Evolutionary conservation across 1,140 invertebrate species (phyloP).

Genomic region (Drosophila lowei): DNA sequence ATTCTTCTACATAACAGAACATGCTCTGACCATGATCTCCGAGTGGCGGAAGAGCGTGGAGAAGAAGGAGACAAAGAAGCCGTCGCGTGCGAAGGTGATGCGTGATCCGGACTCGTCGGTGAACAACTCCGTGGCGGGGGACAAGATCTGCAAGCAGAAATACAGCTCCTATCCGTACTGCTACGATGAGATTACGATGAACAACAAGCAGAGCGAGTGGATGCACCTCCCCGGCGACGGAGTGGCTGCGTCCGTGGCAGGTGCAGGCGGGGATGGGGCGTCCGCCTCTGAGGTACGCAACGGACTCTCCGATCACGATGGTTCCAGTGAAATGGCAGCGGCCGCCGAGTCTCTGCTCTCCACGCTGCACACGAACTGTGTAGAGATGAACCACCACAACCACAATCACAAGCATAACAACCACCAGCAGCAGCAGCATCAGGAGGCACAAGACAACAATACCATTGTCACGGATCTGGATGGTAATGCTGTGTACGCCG

Average conservation of each 20-base stretch:
- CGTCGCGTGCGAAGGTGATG: constrained; percentile 86
- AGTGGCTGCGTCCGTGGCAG: constrained; percentile 49
- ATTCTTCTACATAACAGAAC: constrained; percentile 94
- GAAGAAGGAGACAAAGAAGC: constrained; percentile 85
- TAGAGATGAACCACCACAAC: constrained; percentile 70
- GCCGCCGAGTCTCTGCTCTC: constrained; percentile 76
- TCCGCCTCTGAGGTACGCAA: constrained; percentile 46
- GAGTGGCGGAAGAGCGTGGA: constrained; percentile 90
- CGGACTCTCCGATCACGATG: constrained; percentile 69
- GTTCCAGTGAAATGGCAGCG: constrained; percentile 46
- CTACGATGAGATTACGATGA: constrained; percentile 90
- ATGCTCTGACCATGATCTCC: constrained; percentile 90
- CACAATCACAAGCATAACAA: constrained; percentile 64
- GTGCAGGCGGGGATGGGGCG: constrained; percentile 68
- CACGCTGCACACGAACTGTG: constrained; percentile 70
- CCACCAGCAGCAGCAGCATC: constrained; percentile 59
- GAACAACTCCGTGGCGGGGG: constrained; percentile 85
- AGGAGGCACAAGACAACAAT: constrained; percentile 63
- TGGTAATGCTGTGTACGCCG: constrained; percentile 59
- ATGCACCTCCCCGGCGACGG: constrained; percentile 72
- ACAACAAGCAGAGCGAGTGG: constrained; percentile 86
- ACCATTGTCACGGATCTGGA: constrained; percentile 78
- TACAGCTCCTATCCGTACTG: constrained; percentile 93
- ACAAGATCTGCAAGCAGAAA: constrained; percentile 91
- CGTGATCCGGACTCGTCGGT: constrained; percentile 85